Evolutionary conservation across 92 coral and sea anemone species (phyloP), one percentile per base, ranked within the genome.

Genomic region (Parazoanthus atlanticus): DNA sequence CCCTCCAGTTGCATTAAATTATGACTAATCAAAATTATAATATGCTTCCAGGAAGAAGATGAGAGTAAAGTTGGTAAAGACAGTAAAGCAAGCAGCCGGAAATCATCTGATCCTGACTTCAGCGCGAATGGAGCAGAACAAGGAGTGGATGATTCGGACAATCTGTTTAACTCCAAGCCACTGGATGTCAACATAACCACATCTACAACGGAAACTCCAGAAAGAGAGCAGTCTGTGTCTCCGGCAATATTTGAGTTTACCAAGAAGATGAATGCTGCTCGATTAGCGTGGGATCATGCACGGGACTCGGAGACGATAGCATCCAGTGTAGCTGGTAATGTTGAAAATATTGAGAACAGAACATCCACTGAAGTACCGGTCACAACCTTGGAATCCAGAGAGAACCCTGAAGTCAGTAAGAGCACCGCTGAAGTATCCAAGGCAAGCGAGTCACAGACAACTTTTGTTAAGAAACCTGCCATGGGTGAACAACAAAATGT

Each of bases 401-500:
- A 88, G 43, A 95, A 74, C 78, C 26, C 94, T 52, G 96, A 96
- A 32, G 93, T 58, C 36, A 85, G 73, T 82, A 73, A 91, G 30
- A 93, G 93, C 86, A 94, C 91, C 75, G 82, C 90, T 23, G 98
- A 95, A 34, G 91, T 91, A 3, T 61, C 92, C 49, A 95, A 95
- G 80, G 80, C 98, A 16, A 29, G 90, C 19, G 98, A 95, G 47
- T 80, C 92, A 30, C 86, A 90, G 36, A 94, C 91, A 89, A 85
- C 88, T n/a, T 84, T 91, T 58, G 80, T 84, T 26, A 97, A 97
- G 90, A 97, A 97, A 88, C 66, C 98, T 28, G 89, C 94, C 67
- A 87, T 87, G 33, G 95, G 91, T 30, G 99, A 95, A 74, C 99
- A 97, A 85, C 99, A 97, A 47, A 95, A 95, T 74, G 98, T 94